Evolutionary conservation across 2,797 vertebrate species (phyloP), one percentile per base, ranked within the genome.

Genomic region (Pampus argenteus): DNA sequence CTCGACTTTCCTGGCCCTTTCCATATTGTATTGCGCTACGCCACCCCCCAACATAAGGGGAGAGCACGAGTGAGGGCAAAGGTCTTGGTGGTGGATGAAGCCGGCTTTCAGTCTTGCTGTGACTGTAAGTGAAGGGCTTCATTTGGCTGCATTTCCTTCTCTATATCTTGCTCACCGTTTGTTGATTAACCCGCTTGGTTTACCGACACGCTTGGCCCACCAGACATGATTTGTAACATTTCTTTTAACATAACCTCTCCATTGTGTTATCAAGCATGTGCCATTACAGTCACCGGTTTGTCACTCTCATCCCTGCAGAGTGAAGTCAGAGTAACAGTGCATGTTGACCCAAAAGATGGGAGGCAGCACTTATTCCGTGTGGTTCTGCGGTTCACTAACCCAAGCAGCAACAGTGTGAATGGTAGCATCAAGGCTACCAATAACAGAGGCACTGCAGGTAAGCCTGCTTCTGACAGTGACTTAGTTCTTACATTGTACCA

Each of bases 371-470:
- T 94, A 73, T 98, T 95, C 94, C 94, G 61, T 55, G 76, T 97
- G 90, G 81, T 97, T 90, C 93, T 99, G 93, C 94, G 94, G 86
- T 98, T 96, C 66, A 77, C 94, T 94, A 98, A 97, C 91, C 94
- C 94, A 45, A 90, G 92, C 85, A 75, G 72, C 40, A 71, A 90
- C 89, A 67, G 87, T 11, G 79, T 95, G 64, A 88, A 88, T 64
- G 97, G 95, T 71, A 94, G 15, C 49, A 72, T 99, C 87, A 91
- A 89, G 76, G 90, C 95, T 82, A 93, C 89, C 80, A 94, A 89
- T 9, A 91, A 91, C 88, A 80, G 38, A 82, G 89, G 82, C 72
- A 61, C 84, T 52, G 67, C 86, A 95, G 96, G 97, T 98, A 94
- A 93, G 95, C 79, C 74, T 77, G 86, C 84, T 78, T 80, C 81